Percentiles rank a stretch among this genome's conserved stretches.
Conservation (phyloP, 1,140 invertebrate genomes). For the Babylonia areolata region DNA sequence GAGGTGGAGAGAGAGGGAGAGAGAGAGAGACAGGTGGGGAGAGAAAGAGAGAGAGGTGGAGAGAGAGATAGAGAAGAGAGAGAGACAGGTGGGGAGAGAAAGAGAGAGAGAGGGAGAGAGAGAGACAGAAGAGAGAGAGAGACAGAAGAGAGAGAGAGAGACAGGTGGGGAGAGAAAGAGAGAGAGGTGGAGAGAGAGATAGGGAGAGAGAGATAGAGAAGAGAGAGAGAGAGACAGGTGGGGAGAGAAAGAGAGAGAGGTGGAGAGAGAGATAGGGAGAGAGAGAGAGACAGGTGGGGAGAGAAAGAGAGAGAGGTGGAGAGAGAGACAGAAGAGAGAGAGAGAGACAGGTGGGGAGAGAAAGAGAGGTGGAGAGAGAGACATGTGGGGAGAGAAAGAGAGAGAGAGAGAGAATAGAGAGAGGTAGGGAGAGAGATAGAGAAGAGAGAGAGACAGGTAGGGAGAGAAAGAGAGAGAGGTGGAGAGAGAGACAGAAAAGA, state of each 20-base stretch:
- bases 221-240: background rate
- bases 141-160: background rate
- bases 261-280: too few relatives aligned
- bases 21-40: background rate
- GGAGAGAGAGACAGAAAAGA: too few relatives aligned
- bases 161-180: background rate
- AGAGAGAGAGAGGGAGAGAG: background rate
- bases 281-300: too few relatives aligned
- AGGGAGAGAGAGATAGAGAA: background rate
- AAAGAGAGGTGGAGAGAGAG: too few relatives aligned
- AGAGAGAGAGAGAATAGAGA: too few relatives aligned
- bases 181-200: background rate
- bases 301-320: too few relatives aligned
- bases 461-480: too few relatives aligned
- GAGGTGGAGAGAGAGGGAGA: background rate
- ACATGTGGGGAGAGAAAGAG: too few relatives aligned
- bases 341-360: too few relatives aligned
- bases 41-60: background rate
- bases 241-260: background rate
- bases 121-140: background rate
- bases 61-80: background rate
- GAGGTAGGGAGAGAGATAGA: too few relatives aligned
- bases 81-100: background rate
- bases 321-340: too few relatives aligned
- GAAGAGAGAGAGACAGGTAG: too few relatives aligned